Evolutionary conservation across 2,113 vertebrate genomes (phyloP).

Genomic region (Phalacrocorax brasilianus): DNA sequence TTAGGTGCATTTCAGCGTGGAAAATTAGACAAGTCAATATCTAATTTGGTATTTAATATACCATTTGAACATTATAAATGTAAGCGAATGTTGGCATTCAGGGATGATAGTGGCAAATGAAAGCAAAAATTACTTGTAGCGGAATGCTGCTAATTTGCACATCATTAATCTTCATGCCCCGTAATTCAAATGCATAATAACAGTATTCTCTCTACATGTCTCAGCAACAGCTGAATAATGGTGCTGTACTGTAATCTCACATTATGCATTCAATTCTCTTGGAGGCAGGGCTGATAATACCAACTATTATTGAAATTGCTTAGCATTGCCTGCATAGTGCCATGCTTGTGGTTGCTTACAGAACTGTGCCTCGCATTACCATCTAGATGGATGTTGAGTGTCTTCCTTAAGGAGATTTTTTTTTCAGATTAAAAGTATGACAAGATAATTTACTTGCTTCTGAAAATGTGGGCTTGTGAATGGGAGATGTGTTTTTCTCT

Average conservation of each 20-base stretch:
- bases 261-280: not conserved
- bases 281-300: not conserved
- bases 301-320: not conserved
- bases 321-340: not conserved
- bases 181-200: constrained; percentile 21
- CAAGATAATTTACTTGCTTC: not conserved
- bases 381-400: not conserved
- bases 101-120: not conserved
- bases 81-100: not conserved
- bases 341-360: not conserved
- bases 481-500: not conserved
- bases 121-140: constrained; percentile 34
- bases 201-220: not conserved
- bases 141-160: constrained; percentile 41
- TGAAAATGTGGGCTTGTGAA: not conserved
- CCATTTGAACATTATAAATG: not conserved
- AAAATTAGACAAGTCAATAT: constrained; percentile 11
- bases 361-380: not conserved
- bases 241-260: not conserved
- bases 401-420: not conserved
- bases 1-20: not conserved
- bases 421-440: not conserved
- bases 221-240: constrained; percentile 1
- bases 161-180: constrained; percentile 32
- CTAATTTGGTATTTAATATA: constrained; percentile 36